Evolutionary conservation across 2,797 vertebrate genomes (phyloP).

Genomic region (Odontamblyopus lacepedii): DNA sequence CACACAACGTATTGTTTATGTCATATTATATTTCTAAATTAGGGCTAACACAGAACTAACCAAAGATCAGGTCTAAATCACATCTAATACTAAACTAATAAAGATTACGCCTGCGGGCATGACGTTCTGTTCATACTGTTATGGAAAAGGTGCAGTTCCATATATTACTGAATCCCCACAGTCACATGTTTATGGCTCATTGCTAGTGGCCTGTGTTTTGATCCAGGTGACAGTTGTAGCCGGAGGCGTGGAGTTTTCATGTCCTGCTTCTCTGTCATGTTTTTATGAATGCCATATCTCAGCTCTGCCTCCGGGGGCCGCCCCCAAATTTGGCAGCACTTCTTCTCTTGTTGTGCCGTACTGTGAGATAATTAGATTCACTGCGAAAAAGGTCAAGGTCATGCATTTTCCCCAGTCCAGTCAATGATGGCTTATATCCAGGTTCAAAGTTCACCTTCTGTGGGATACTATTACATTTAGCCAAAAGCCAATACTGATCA

Average conservation of each 20-base stretch:
- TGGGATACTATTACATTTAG: neutral
- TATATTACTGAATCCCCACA: neutral
- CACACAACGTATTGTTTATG: neutral
- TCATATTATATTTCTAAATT: neutral
- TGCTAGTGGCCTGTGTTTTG: neutral
- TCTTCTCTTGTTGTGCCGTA: neutral
- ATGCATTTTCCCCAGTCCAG: neutral
- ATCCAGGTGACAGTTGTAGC: neutral
- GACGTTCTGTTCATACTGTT: neutral
- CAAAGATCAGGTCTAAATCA: neutral
- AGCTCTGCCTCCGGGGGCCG: neutral
- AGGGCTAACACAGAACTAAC: neutral
- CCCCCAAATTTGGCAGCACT: conserved; percentile 2
- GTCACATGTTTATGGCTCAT: neutral
- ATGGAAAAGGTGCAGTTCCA: neutral
- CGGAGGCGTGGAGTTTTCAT: conserved; percentile 6
- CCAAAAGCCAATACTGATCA: neutral
- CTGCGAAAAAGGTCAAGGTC: conserved; percentile 9
- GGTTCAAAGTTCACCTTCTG: conserved; percentile 2
- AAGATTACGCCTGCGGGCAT: neutral
- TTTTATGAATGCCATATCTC: conserved; percentile 14
- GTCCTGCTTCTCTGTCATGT: conserved; percentile 8
- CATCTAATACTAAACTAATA: neutral
- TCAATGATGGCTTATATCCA: conserved; percentile 1
- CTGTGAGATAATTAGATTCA: conserved; percentile 1